These are phyloP conservation scores for Thereva nobilitata DNA, from an alignment of 2,888 invertebrate species.

Conservation along the genomic window DNA sequence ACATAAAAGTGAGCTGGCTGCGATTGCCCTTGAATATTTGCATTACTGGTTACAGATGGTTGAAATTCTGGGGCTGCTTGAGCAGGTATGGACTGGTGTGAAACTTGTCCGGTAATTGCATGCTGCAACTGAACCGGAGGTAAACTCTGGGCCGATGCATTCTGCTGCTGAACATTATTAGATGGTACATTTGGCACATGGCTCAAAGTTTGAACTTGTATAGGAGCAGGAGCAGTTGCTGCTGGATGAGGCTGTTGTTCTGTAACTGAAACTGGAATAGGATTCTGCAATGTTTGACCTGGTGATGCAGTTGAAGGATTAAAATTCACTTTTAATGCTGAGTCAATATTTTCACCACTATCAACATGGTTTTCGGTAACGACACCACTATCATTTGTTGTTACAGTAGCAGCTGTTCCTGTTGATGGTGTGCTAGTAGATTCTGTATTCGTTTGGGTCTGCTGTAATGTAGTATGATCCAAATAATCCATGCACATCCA, in stretches of 20 bases:
- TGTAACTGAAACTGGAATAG: constrained; percentile 41
- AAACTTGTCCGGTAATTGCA: constrained; percentile 60
- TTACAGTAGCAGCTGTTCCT: constrained; percentile 8
- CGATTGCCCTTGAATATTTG: constrained; percentile 45
- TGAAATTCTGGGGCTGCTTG: constrained; percentile 50
- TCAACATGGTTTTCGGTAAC: constrained; percentile 51
- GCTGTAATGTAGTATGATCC: constrained; percentile 73
- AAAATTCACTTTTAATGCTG: constrained; percentile 13
- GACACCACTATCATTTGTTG: constrained; percentile 45
- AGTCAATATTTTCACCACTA: constrained; percentile 48
- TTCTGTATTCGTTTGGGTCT: constrained; percentile 32
- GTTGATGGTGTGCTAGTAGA: background rate
- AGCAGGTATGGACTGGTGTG: constrained; percentile 50
- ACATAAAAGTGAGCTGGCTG: constrained; percentile 43
- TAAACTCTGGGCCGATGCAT: constrained; percentile 60
- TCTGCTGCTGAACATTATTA: constrained; percentile 48
- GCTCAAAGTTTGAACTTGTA: constrained; percentile 62
- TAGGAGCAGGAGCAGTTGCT: constrained; percentile 52
- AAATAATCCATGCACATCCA: constrained; percentile 96
- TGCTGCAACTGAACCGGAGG: constrained; percentile 63
- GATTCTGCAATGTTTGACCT: constrained; percentile 48
- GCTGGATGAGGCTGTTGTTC: constrained; percentile 44
- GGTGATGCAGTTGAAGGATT: constrained; percentile 44
- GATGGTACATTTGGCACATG: constrained; percentile 60
- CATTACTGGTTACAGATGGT: constrained; percentile 56